Conservation (phyloP, 2,888 invertebrate genomes). For the Penaeus monodon region DNA sequence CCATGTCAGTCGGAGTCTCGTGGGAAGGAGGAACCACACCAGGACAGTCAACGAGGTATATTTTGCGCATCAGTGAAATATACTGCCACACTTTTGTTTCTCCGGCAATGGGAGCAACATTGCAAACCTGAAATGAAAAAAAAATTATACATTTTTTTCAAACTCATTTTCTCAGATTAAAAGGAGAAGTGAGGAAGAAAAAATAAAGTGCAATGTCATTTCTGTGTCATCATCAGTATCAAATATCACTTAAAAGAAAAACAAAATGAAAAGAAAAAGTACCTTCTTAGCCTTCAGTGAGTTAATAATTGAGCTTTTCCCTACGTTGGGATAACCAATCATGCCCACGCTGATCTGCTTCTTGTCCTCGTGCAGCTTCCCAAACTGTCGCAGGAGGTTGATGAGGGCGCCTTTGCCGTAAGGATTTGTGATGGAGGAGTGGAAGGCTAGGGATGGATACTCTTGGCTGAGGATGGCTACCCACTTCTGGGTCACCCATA, state of each 20-base stretch:
- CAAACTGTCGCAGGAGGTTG: slow-evolving; percentile 94
- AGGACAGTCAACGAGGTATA: slow-evolving; percentile 98
- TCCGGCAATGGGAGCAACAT: slow-evolving; percentile 97
- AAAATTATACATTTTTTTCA: too few species aligned
- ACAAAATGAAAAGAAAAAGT: not conserved
- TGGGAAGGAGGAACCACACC: slow-evolving; percentile 95
- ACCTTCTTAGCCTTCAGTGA: slow-evolving; percentile 86
- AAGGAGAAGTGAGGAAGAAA: not conserved
- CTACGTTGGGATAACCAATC: slow-evolving; percentile 98
- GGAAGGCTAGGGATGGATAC: slow-evolving; percentile 98
- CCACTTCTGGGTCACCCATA: slow-evolving; percentile 99
- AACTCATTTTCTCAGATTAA: slow-evolving; percentile 69
- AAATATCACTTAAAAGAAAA: too few species aligned
- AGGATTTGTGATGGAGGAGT: slow-evolving; percentile 97
- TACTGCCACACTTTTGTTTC: slow-evolving; percentile 99
- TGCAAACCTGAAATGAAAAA: slow-evolving; percentile 83
- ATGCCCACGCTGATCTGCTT: slow-evolving; percentile 99
- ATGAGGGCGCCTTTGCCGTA: slow-evolving; percentile 98
- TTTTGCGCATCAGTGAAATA: slow-evolving; percentile 95
- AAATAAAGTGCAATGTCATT: not conserved
- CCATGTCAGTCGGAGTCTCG: slow-evolving; percentile 87
- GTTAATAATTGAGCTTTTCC: slow-evolving; percentile 98
- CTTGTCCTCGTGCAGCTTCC: slow-evolving; percentile 93
- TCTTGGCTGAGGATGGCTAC: slow-evolving; percentile 92
- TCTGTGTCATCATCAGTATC: too few species aligned